These are phyloP conservation scores for Dicaeum eximium DNA, from an alignment of 2,113 vertebrate species.

Conservation along the genomic window DNA sequence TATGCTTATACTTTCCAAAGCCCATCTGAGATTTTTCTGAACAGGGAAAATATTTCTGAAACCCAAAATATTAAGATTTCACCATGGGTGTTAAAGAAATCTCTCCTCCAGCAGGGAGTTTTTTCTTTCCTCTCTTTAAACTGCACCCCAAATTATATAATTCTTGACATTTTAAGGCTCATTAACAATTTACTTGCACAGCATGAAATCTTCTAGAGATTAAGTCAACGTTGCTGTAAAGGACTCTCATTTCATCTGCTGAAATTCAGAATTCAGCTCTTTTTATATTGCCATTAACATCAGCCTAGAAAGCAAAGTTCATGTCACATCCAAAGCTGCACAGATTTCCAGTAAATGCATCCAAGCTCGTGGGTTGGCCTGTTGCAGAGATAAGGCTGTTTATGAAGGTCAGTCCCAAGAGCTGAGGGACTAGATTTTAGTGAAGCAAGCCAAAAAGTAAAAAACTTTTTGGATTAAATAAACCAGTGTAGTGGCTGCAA, in stretches of 20 bases:
- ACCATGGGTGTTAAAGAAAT: not conserved
- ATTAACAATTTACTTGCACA: not conserved
- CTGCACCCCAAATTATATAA: not conserved
- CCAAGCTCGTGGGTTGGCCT: not conserved
- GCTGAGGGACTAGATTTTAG: not conserved
- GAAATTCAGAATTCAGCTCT: not conserved
- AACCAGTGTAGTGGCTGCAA: not conserved
- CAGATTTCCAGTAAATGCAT: not conserved
- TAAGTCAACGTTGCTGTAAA: not conserved
- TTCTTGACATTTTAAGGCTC: not conserved
- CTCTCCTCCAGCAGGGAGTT: rapidly evolving
- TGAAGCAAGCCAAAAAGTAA: not conserved
- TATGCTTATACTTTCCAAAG: not conserved
- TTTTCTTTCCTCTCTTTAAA: not conserved
- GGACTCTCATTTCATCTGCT: not conserved
- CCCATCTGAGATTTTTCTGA: not conserved
- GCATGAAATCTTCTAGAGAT: not conserved
- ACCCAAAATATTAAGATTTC: not conserved
- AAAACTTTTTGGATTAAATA: not conserved
- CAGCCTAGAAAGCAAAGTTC: constrained; percentile 49
- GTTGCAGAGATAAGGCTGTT: constrained; percentile 9
- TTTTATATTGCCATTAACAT: not conserved
- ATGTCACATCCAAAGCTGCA: not conserved
- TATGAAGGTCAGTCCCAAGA: not conserved
- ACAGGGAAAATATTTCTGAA: not conserved